Evolutionary conservation across 2,888 invertebrate genomes (phyloP).

Genomic region (Ectobius pallidus): DNA sequence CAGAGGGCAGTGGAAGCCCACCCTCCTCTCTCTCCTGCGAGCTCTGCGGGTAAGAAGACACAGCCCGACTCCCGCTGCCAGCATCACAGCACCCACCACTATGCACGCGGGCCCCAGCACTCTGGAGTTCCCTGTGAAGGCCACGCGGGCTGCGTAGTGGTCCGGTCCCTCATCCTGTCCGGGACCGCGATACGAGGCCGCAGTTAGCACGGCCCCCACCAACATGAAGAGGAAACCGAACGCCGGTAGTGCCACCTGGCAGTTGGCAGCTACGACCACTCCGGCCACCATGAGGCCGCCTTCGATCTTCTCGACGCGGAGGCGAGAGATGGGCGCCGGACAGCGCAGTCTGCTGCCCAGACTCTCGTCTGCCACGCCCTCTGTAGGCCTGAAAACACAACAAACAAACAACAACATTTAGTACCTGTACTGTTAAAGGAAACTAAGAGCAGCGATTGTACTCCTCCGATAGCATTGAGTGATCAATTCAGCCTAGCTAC

Average conservation of each 20-base stretch:
- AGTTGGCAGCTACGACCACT: conserved; percentile 77
- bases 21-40: conserved; percentile 67
- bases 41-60: conserved; percentile 72
- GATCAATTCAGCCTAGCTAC: too few relatives aligned
- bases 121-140: conserved; percentile 75
- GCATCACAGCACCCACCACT: conserved; percentile 75
- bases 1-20: conserved; percentile 78
- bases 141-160: conserved; percentile 72
- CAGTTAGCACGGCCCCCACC: conserved; percentile 76
- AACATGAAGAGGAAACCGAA: conserved; percentile 78
- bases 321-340: conserved; percentile 70
- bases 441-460: too few relatives aligned
- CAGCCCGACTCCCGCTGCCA: conserved; percentile 67
- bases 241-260: conserved; percentile 76
- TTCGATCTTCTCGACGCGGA: conserved; percentile 77
- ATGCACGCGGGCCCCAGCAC: conserved; percentile 76
- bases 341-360: conserved; percentile 54
- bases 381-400: conserved; percentile 59
- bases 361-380: conserved; percentile 50
- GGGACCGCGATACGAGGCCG: conserved; percentile 57
- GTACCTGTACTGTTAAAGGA: too few relatives aligned
- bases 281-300: conserved; percentile 78
- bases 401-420: too few relatives aligned
- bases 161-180: conserved; percentile 74
- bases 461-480: too few relatives aligned